phyloP scores from a whole-genome alignment of 2,888 invertebrate species.

The Pachymerium ferrugineum region DNA sequence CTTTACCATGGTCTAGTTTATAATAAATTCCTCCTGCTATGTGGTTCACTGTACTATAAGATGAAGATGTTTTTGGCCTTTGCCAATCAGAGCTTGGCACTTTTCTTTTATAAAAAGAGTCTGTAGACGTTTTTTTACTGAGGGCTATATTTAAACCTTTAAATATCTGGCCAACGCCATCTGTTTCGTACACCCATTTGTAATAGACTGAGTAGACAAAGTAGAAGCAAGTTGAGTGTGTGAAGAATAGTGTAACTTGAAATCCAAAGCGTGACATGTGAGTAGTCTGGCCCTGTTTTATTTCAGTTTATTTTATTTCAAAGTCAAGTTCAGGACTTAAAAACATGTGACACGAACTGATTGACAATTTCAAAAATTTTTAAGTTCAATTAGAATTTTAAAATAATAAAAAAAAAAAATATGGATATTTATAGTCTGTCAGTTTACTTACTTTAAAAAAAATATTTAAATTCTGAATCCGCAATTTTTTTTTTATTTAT shows the following conservation, averaged over 20 bases:
- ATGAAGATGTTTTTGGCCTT: neutral
- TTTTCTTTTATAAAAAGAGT: neutral
- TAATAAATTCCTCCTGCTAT: neutral
- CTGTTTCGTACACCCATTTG: neutral
- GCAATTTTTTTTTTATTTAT: neutral
- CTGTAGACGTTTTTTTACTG: neutral
- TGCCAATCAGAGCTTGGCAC: conserved; percentile 2
- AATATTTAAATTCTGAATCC: too few species aligned
- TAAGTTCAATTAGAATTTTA: too few species aligned
- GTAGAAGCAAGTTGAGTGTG: too few species aligned
- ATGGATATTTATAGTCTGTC: too few species aligned
- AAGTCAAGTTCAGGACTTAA: neutral
- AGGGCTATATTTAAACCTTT: neutral
- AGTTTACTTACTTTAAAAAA: too few species aligned
- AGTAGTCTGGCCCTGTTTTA: neutral
- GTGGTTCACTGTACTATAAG: neutral
- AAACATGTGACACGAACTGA: too few species aligned
- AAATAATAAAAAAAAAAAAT: too few species aligned
- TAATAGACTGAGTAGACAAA: conserved; percentile 5
- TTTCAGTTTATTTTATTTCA: neutral
- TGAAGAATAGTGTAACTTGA: neutral
- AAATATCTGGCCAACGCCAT: neutral
- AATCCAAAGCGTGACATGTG: neutral
- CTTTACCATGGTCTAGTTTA: neutral
- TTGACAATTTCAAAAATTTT: too few species aligned